These are phyloP conservation scores for Campylorhamphus procurvoides DNA, from an alignment of 2,113 vertebrate species.

Conservation along the genomic window DNA sequence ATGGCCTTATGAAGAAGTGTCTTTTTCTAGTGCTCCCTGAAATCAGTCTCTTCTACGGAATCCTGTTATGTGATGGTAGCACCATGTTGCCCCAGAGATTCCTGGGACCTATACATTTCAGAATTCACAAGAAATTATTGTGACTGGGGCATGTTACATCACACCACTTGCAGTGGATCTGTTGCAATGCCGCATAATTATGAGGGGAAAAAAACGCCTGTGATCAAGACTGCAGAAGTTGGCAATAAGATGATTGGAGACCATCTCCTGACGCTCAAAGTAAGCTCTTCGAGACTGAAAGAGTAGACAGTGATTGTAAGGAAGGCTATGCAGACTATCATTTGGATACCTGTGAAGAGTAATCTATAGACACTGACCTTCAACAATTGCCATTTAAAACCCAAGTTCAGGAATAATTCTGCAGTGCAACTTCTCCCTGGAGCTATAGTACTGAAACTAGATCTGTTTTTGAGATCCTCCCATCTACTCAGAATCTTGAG, in stretches of 20 bases:
- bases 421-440: not conserved
- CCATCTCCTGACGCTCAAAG: not conserved
- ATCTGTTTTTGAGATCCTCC: not conserved
- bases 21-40: not conserved
- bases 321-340: not conserved
- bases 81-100: not conserved
- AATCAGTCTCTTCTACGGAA: not conserved
- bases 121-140: not conserved
- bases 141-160: not conserved
- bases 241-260: not conserved
- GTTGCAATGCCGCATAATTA: not conserved
- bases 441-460: not conserved
- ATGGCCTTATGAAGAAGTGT: not conserved
- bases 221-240: not conserved
- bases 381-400: not conserved
- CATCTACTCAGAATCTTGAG: not conserved
- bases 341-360: not conserved
- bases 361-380: fast-evolving
- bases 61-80: not conserved
- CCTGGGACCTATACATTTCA: not conserved
- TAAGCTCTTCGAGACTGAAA: not conserved
- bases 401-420: not conserved
- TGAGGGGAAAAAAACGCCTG: fast-evolving
- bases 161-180: not conserved
- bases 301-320: fast-evolving